phyloP scores from a whole-genome alignment of 2,113 vertebrate species.

The Brachyistius frenatus region DNA sequence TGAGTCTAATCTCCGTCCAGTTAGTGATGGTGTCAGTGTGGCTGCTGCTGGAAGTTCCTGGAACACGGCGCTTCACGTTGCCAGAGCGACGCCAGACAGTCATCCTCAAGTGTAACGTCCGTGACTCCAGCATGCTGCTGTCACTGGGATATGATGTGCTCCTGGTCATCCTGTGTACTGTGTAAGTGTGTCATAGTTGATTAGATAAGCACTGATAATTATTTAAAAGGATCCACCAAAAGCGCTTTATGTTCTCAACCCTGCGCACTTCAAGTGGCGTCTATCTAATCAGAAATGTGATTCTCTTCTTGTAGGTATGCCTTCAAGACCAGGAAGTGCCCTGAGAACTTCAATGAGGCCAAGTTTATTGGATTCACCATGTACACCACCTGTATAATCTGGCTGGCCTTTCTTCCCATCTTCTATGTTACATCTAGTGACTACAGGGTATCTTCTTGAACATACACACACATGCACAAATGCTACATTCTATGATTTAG shows the following conservation, averaged over 20 bases:
- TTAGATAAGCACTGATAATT: neutral
- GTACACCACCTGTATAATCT: slow-evolving; percentile 99
- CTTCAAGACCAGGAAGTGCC: slow-evolving; percentile 99
- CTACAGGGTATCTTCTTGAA: slow-evolving; percentile 91
- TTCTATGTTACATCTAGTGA: slow-evolving; percentile 99
- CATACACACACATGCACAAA: neutral
- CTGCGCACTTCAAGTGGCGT: neutral
- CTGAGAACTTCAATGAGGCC: slow-evolving; percentile 99
- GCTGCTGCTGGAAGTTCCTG: slow-evolving; percentile 95
- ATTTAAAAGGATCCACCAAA: neutral
- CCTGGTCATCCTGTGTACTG: slow-evolving; percentile 97
- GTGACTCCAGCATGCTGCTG: slow-evolving; percentile 97
- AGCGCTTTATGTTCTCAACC: neutral
- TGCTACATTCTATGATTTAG: neutral
- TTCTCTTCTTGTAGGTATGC: slow-evolving; percentile 83
- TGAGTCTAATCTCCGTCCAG: slow-evolving; percentile 95
- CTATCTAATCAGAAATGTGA: neutral
- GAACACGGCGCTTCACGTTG: slow-evolving; percentile 92
- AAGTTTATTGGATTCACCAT: slow-evolving; percentile 99
- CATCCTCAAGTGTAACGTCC: slow-evolving; percentile 97
- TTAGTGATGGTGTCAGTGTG: slow-evolving; percentile 94
- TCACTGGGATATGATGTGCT: slow-evolving; percentile 96
- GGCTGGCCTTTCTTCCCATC: slow-evolving; percentile 99
- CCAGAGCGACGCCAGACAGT: slow-evolving; percentile 97
- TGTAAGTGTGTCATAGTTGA: slow-evolving; percentile 77